Conservation (phyloP, 2,888 invertebrate species). For the Epirrita christyi region DNA sequence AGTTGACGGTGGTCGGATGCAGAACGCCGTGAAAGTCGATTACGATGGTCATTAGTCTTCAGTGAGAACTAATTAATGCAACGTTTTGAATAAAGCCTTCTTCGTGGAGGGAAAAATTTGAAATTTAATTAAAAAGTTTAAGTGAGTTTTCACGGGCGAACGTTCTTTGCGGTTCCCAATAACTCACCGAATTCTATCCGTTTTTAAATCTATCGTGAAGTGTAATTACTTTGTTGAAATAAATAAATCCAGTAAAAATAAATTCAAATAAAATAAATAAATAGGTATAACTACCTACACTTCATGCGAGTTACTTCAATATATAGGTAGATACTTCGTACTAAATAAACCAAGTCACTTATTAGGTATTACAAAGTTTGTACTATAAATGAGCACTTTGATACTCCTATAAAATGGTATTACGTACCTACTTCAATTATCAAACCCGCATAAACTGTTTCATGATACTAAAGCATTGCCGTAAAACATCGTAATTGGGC, state of each 20-base stretch:
- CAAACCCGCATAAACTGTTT: constrained; percentile 4
- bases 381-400: no score
- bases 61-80: constrained; percentile 77
- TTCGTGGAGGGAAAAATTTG: constrained; percentile 69
- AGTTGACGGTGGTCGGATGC: constrained; percentile 39
- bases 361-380: no score
- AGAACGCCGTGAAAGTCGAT: constrained; percentile 66
- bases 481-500: constrained; percentile 37
- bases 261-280: no score
- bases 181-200: constrained; percentile 74
- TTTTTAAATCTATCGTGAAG: constrained; percentile 47
- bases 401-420: not conserved
- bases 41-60: constrained; percentile 72
- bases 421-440: constrained; percentile 15
- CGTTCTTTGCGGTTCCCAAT: constrained; percentile 70
- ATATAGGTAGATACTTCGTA: no score
- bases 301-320: no score
- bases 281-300: no score
- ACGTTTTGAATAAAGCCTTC: constrained; percentile 78
- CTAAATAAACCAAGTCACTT: no score
- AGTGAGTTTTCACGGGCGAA: constrained; percentile 81
- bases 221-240: constrained; percentile 38
- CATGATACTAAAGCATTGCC: not conserved
- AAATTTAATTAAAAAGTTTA: constrained; percentile 84
- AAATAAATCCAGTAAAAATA: no score